Evolutionary conservation across 2,888 invertebrate genomes (phyloP).

Genomic region (Elysia crispata): DNA sequence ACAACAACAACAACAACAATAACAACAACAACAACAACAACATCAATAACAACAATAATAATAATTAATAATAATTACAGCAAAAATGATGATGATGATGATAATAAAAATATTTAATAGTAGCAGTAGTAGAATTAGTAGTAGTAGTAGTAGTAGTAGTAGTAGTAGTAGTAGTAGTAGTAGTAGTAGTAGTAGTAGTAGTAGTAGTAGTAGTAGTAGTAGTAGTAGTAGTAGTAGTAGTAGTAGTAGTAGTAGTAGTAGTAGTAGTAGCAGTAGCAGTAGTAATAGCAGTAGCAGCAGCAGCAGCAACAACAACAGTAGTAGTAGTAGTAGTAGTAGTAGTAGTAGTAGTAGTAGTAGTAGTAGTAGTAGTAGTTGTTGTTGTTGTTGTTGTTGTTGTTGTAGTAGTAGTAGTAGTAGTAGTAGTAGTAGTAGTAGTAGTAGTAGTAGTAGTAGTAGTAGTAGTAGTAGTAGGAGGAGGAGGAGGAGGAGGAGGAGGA

Average conservation of each 20-base stretch:
- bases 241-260: not conserved
- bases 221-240: conserved; percentile 21
- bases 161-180: conserved; percentile 29
- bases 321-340: not conserved
- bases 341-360: not conserved
- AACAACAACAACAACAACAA: too few relatives aligned
- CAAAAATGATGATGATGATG: too few relatives aligned
- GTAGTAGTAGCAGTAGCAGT: conserved; percentile 26
- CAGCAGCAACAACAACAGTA: not conserved
- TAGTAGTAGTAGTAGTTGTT: too few relatives aligned
- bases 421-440: conserved; percentile 28
- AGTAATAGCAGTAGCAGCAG: conserved; percentile 28
- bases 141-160: not conserved
- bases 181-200: conserved; percentile 27
- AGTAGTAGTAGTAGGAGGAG: too few relatives aligned
- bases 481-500: too few relatives aligned
- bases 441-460: conserved; percentile 11
- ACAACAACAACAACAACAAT: too few relatives aligned
- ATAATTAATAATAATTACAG: not conserved
- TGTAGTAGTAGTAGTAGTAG: conserved; percentile 26
- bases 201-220: conserved; percentile 22
- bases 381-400: not conserved
- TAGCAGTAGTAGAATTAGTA: too few relatives aligned
- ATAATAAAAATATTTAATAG: too few relatives aligned
- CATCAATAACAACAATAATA: too few relatives aligned